Evolutionary conservation across 2,113 vertebrate species (phyloP).

Genomic region (Chaetodon auriga): DNA sequence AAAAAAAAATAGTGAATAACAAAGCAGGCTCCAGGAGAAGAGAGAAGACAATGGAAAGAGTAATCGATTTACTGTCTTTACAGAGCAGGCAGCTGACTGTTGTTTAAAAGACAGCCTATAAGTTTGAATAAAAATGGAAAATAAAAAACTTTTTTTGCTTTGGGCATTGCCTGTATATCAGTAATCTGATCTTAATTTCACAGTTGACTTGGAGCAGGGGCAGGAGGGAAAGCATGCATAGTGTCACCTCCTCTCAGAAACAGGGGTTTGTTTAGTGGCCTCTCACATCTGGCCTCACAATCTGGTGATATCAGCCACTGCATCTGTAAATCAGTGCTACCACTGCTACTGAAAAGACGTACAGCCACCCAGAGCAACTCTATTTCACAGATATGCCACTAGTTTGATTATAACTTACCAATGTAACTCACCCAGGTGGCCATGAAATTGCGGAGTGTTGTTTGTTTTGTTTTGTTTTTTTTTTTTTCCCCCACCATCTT

Average conservation of each 20-base stretch:
- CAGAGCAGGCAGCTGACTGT: slow-evolving; percentile 56
- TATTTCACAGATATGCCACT: slow-evolving; percentile 60
- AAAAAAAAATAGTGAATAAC: slow-evolving; percentile 62
- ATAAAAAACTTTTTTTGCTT: slow-evolving; percentile 59
- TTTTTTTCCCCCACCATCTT: neutral
- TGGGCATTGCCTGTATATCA: slow-evolving; percentile 64
- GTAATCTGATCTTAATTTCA: slow-evolving; percentile 81
- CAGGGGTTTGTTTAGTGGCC: slow-evolving; percentile 68
- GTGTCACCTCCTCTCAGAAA: slow-evolving; percentile 69
- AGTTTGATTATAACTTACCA: slow-evolving; percentile 43
- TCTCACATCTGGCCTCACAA: slow-evolving; percentile 80
- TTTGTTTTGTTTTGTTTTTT: neutral
- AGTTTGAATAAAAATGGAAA: slow-evolving; percentile 70
- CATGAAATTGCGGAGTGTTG: slow-evolving; percentile 21
- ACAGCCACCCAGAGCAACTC: slow-evolving; percentile 44
- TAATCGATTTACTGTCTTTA: slow-evolving; percentile 78
- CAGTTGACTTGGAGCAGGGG: slow-evolving; percentile 77
- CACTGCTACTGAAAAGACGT: slow-evolving; percentile 52
- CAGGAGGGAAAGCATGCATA: slow-evolving; percentile 51
- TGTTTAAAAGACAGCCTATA: slow-evolving; percentile 63
- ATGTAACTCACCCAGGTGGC: slow-evolving; percentile 3
- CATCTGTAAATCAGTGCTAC: slow-evolving; percentile 71
- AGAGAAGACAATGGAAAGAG: slow-evolving; percentile 61
- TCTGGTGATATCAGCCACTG: slow-evolving; percentile 78
- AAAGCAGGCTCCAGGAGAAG: slow-evolving; percentile 55